Base-by-base conservation (phyloP, 2,113 vertebrate genomes). In the Castor canadensis region DNA sequence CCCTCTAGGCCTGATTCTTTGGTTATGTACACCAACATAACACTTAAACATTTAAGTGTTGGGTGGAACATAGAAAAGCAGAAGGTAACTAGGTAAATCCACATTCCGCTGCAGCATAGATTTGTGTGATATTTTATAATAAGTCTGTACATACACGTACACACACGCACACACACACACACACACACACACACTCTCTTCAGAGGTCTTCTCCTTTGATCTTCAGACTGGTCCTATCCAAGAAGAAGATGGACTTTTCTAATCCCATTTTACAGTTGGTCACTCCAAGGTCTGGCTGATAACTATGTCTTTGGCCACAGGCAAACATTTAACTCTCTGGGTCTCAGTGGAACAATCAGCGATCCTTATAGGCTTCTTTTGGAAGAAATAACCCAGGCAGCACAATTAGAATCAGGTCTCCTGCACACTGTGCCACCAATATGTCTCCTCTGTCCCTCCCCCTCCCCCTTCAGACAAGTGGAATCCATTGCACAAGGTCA, bases 381-480 rank as follows among this genome's bases (percentile, higher is more conserved):
- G 47, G 54, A 89, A 66, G n/a, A 75, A 45, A 35, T 12, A 60
- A 35, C 3, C 5, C 26, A 67, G 5, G 22, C 38, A 40, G 4
- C 60, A 26, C 28, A 40, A 1, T 84, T 26, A 64, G 81, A 82
- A 19, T 49, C 47, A 45, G 58, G 32, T 47, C 19, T 43, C 30
- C 17, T 35, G 6, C 38, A 1, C 3, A 0, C 0, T 17, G 17
- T 17, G 58, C 56, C 35, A 45, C 56, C 26, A 0, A 0, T 2
- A 17, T n/a, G 6, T 10, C 1, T 84, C n/a, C 32, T 84, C 28
- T 47, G 45, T 80, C 17, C 67, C n/a, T 89, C 16, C 8, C 38
- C 30, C 2, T 72, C 71, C 5, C 4, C 40, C 28, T 54, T 30
- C 47, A 58, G 54, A 54, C 9, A 30, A 22, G 24, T 38, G 7